Percentiles rank a stretch among this genome's conserved stretches.
Evolutionary conservation across 2,113 vertebrate species (phyloP).

Genomic region (Barnardius zonarius): DNA sequence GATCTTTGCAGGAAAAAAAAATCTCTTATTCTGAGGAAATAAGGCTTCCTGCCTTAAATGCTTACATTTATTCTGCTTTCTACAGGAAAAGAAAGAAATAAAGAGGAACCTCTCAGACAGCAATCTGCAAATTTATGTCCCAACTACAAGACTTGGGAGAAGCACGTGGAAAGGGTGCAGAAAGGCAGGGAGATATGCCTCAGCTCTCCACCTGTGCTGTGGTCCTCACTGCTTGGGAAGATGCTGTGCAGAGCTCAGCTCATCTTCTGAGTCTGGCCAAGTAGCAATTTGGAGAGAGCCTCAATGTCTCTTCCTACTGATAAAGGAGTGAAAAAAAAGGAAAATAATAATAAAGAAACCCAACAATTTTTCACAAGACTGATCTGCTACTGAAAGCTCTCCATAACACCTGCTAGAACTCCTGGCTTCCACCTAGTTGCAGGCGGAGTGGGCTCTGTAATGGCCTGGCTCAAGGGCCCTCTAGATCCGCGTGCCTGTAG

Average conservation of each 20-base stretch:
- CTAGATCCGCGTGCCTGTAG: neutral
- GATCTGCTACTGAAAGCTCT: neutral
- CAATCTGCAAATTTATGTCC: neutral
- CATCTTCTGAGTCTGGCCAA: neutral
- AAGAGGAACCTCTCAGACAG: neutral
- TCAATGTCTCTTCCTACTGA: neutral
- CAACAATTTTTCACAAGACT: neutral
- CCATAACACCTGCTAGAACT: neutral
- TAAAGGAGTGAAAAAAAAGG: too few species aligned
- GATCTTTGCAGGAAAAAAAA: neutral
- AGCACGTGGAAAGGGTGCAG: neutral
- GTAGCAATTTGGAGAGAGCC: neutral
- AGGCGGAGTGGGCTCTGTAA: neutral
- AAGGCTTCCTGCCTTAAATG: neutral
- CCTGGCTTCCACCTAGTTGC: neutral
- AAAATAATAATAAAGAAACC: neutral
- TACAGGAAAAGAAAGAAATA: neutral
- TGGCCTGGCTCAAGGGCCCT: neutral
- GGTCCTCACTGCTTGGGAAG: neutral
- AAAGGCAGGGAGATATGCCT: neutral
- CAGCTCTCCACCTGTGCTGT: neutral
- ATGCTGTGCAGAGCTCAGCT: neutral
- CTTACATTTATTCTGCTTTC: neutral
- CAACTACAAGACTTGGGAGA: neutral
- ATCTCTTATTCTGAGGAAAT: neutral